These are phyloP conservation scores for Anoplius nigerrimus DNA, from an alignment of 2,888 invertebrate species.

Conservation along the genomic window DNA sequence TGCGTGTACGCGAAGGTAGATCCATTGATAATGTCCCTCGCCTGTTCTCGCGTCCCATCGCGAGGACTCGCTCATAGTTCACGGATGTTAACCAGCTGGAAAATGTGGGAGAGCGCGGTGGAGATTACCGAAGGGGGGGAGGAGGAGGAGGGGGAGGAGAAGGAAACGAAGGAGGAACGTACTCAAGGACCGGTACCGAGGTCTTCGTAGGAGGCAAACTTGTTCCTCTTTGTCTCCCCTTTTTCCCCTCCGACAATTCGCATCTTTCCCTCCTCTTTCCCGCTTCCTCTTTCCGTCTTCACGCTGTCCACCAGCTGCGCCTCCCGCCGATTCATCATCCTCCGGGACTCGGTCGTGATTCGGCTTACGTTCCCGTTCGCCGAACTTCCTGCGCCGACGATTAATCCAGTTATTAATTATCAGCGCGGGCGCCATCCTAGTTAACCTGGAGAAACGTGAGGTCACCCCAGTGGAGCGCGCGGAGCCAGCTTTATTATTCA, in stretches of 20 bases:
- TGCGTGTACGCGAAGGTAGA: constrained; percentile 50
- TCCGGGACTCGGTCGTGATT: neutral
- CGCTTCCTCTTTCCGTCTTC: neutral
- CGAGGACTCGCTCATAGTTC: constrained; percentile 55
- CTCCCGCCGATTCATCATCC: neutral
- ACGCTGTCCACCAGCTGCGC: neutral
- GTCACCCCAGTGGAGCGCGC: constrained; percentile 42
- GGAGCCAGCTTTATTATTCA: constrained; percentile 8
- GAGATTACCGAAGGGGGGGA: constrained; percentile 33
- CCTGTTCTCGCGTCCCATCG: constrained; percentile 54
- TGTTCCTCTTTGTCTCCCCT: constrained; percentile 17
- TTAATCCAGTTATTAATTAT: constrained; percentile 70
- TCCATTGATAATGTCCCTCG: constrained; percentile 61
- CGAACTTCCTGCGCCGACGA: constrained; percentile 62
- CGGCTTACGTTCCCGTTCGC: constrained; percentile 17
- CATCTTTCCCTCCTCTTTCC: constrained; percentile 3
- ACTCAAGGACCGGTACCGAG: constrained; percentile 18
- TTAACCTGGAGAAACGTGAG: constrained; percentile 60
- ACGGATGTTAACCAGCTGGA: constrained; percentile 60
- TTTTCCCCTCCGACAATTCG: constrained; percentile 3
- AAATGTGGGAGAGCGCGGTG: constrained; percentile 52
- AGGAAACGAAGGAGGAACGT: constrained; percentile 30
- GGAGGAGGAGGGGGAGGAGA: too few species aligned
- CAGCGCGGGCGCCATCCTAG: constrained; percentile 62
- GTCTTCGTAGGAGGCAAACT: constrained; percentile 36